Base-by-base conservation (phyloP, 2,797 vertebrate species). In the Myotis findleyi region DNA sequence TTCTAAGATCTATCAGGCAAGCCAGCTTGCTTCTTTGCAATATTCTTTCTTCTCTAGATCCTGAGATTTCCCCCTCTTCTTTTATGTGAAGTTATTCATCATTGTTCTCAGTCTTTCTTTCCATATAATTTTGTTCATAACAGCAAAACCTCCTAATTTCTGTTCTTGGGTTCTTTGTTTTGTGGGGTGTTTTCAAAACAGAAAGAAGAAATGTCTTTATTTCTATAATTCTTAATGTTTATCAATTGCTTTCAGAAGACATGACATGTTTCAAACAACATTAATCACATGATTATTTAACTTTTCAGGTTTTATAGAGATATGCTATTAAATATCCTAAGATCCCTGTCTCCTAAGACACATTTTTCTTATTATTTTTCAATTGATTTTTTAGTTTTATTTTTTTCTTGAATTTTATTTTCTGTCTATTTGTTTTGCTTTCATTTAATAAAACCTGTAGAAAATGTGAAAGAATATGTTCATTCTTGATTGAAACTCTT, bases 221-320 rank as follows among this genome's bases (percentile, higher is more conserved):
- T 9, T 72, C 18, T 92, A 71, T 84, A 30, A 62, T 93, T 94
- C 82, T 33, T 93, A 75, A 18, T 25, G 23, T 41, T 88, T 66
- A 91, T 77, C 51, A 94, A 0, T 27, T 91, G 6, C 25, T 59
- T 91, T 86, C 33, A 82, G 62, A 64, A 76, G 62, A 87, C 1
- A 44, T 30, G 51, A 11, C 12, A n/a, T 64, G 21, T 25, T 20
- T 81, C 62, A 81, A 85, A 89, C 21, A 84, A 53, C n/a, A 53
- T 82, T n/a, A 83, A 72, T 27, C 41, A 53, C 23, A 59, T 38
- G 8, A 20, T 59, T 86, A 27, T 57, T 85, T 81, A n/a, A 36
- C 11, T 87, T 36, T 85, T 82, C 6, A 30, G 1, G 62, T 41
- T 89, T 17, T 57, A 41, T 47, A 27, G 9, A 21, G 4, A 72